A percentile compares a stretch with the other conserved stretches of the same genome.
phyloP scores from a whole-genome alignment of 2,888 invertebrate species.

The Lithophane leautieri region DNA sequence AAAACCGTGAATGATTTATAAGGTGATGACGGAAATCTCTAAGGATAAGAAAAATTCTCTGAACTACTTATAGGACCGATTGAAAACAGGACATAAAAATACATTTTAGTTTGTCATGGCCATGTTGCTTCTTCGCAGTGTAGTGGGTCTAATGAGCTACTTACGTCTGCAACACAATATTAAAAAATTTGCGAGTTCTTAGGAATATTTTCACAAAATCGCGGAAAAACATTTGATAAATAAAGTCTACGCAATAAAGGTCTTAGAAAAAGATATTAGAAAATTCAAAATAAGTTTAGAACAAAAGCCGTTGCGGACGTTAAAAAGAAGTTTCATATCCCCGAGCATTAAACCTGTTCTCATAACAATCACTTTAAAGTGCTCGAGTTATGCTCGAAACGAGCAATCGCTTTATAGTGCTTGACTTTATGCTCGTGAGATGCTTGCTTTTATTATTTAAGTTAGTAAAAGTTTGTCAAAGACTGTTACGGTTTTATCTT shows the following conservation, averaged over 20 bases:
- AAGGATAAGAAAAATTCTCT: not conserved
- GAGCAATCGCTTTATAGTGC: conserved; percentile 62
- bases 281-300: conserved; percentile 40
- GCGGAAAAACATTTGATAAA: not conserved
- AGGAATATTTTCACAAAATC: not conserved
- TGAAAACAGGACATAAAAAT: not conserved
- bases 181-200: not conserved
- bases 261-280: conserved; percentile 29
- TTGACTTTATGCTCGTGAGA: conserved; percentile 61
- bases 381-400: conserved; percentile 46
- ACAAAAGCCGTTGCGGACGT: conserved; percentile 43
- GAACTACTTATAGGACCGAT: not conserved
- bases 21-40: not conserved
- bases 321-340: conserved; percentile 57
- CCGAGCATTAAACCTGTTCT: conserved; percentile 52
- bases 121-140: not conserved
- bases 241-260: not conserved
- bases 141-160: not conserved
- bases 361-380: conserved; percentile 59
- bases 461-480: conserved; percentile 62
- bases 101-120: not conserved
- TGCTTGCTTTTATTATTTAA: conserved; percentile 64
- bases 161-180: too few relatives aligned
- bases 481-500: conserved; percentile 58
- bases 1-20: not conserved